Base-by-base conservation (phyloP, 2,113 vertebrate genomes). In the Tympanuchus pallidicinctus region DNA sequence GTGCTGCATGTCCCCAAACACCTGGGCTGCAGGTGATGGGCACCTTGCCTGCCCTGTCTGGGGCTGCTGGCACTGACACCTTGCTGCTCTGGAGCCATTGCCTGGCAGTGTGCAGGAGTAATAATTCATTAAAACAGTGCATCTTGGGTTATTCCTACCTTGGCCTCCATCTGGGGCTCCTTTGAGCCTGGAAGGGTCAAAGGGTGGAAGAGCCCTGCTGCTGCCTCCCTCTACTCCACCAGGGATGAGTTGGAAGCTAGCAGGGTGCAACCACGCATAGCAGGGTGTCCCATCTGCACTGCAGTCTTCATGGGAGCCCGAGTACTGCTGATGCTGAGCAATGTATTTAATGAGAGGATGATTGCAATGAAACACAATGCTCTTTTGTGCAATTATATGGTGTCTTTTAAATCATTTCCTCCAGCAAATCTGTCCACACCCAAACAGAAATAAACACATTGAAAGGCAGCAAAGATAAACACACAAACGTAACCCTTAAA, bases 341-440 rank as follows among this genome's bases (percentile, higher is more conserved):
- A 18, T 74, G 69, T 7, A 42, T 93, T 94, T 86, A 70, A 81
- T 4, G 80, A 76, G 42, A 95, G 86, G 73, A 36, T 91, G 67
- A 9, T 14, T 64, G 69, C 72, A 90, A 22, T 27, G 73, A 65
- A 92, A 60, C 73, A 90, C 83, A 95, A 95, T 86, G 82, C 20
- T 63, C 88, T 81, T 94, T 78, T 93, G 88, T 96, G 82, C 52
- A 20, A 28, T 80, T 71, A 64, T 13, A 47, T 9, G 25, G 32
- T 75, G 90, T 93, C 93, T 95, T 90, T 86, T 43, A 40, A 88
- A 92, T 64, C 10, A 10, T 78, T 96, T 95, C 92, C 93, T 81
- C 76, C 82, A 64, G 50, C 19, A 2, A 65, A 27, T 13, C 72
- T 64, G 82, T 94, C 92, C 82, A 48, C 76, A 19, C 92, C 83